These are phyloP conservation scores for Parazoanthus swiftii DNA, from an alignment of 92 coral and sea anemone species.

Conservation along the genomic window DNA sequence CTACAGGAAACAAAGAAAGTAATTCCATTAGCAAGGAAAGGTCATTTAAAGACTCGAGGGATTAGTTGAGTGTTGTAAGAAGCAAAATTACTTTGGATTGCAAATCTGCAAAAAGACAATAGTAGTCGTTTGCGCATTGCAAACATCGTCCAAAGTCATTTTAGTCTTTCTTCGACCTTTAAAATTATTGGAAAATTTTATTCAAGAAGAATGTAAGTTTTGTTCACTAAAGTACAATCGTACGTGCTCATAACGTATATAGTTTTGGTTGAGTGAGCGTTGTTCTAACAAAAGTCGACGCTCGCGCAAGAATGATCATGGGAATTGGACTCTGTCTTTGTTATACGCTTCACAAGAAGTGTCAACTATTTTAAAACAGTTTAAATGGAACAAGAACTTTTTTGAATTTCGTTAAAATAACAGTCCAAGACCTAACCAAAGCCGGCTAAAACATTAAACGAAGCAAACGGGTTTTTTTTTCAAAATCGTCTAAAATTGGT, in stretches of 20 bases:
- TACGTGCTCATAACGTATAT: neutral
- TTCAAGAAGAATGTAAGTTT: neutral
- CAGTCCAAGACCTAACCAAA: too few relatives aligned
- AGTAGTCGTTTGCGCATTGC: neutral
- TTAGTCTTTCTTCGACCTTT: neutral
- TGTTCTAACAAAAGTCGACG: too few relatives aligned
- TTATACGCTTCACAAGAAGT: too few relatives aligned
- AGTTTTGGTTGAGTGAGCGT: too few relatives aligned
- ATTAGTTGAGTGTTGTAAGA: neutral
- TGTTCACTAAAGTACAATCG: neutral
- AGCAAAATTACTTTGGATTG: neutral
- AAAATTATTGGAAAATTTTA: neutral
- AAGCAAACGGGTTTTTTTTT: too few relatives aligned
- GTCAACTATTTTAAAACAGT: too few relatives aligned
- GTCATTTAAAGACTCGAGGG: constrained; percentile 15
- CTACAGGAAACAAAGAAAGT: neutral
- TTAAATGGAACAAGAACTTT: too few relatives aligned
- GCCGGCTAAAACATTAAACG: too few relatives aligned
- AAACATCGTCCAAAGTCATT: neutral
- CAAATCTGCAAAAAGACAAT: neutral
- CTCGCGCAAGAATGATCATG: too few relatives aligned
- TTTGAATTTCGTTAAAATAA: too few relatives aligned
- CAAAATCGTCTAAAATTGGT: too few relatives aligned
- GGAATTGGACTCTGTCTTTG: too few relatives aligned
- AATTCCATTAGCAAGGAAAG: neutral